Evolutionary conservation across 1,140 invertebrate species (phyloP), one percentile per base, ranked within the genome.

Genomic region (Diorhabda sublineata): DNA sequence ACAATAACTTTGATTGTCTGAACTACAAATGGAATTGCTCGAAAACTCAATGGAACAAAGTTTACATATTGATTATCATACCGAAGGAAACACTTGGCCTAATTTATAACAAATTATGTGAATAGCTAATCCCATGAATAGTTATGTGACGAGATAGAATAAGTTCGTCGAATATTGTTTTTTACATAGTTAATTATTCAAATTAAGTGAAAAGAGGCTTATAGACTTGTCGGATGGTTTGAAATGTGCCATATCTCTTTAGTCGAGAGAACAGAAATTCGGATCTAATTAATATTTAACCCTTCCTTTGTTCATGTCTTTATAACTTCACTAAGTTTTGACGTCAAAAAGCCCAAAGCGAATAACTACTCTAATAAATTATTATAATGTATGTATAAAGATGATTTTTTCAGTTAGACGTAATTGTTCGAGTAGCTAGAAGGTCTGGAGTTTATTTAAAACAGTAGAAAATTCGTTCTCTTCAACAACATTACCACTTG

Each of bases 121-220:
- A 52, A 52, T 52, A 8, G n/a, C 47, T 52, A 52, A 52, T 52
- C 47, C 47, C 47, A 52, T 52, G n/a, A 52, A 52, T 52, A 52
- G 47, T 52, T n/a, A 26, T 26, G 26, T 26, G 26, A 26, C 26
- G 26, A 26, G 26, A 26, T 26, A n/a, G 47, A 6, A 52, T 52
- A 52, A 52, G 47, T n/a, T 52, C n/a, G 6, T 52, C 47, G 6
- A 52, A n/a, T 6, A 8, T n/a, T 52, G 47, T 52, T 52, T 52
- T 52, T 52, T 52, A 52, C 47, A 52, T 52, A 52, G 6, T 26
- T 6, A 52, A 52, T 8, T 52, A 52, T 52, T 52, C 47, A 52
- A 52, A 52, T 52, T 52, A 52, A 52, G 47, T 52, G 47, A 52
- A 52, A 52, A 52, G 47, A 52, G 47, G 47, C 47, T 52, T 52